phyloP scores from a whole-genome alignment of 2,888 invertebrate species.

The Oscheius myriophilus region DNA sequence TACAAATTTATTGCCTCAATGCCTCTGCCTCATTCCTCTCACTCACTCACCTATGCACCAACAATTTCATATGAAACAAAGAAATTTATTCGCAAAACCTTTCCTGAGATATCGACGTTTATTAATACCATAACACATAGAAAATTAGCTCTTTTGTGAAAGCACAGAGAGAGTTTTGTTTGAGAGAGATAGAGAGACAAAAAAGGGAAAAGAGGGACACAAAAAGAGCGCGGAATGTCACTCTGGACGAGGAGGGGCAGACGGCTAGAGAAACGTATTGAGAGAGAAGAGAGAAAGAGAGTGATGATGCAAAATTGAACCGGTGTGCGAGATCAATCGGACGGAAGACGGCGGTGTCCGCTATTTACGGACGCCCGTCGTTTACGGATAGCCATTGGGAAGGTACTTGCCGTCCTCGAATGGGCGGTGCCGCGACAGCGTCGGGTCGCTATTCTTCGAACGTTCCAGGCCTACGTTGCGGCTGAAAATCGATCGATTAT shows the following conservation, averaged over 20 bases:
- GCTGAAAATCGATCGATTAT: conserved; percentile 8
- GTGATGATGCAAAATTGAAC: not conserved
- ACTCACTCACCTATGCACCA: too few relatives aligned
- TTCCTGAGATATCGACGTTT: too few relatives aligned
- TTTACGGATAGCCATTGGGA: conserved; percentile 10
- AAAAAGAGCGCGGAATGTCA: conserved; percentile 25
- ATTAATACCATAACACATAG: not conserved
- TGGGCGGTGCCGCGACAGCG: conserved; percentile 9
- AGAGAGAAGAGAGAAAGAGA: conserved; percentile 13
- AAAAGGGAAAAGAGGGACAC: conserved; percentile 1
- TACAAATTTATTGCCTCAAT: too few relatives aligned
- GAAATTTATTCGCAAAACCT: too few relatives aligned
- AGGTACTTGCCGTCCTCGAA: conserved; percentile 24
- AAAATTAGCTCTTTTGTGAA: conserved; percentile 24
- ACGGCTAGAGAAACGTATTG: not conserved
- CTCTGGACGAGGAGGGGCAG: conserved; percentile 1
- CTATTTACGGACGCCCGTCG: not conserved
- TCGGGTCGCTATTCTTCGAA: conserved; percentile 16
- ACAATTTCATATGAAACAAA: too few relatives aligned
- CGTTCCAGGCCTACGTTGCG: conserved; percentile 20
- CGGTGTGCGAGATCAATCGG: conserved; percentile 7
- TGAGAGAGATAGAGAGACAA: not conserved
- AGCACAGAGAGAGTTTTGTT: conserved; percentile 10
- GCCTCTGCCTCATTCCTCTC: too few relatives aligned
- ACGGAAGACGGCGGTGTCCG: not conserved